These are phyloP conservation scores for Argyrosomus japonicus DNA, from an alignment of 2,113 vertebrate species.

Conservation along the genomic window DNA sequence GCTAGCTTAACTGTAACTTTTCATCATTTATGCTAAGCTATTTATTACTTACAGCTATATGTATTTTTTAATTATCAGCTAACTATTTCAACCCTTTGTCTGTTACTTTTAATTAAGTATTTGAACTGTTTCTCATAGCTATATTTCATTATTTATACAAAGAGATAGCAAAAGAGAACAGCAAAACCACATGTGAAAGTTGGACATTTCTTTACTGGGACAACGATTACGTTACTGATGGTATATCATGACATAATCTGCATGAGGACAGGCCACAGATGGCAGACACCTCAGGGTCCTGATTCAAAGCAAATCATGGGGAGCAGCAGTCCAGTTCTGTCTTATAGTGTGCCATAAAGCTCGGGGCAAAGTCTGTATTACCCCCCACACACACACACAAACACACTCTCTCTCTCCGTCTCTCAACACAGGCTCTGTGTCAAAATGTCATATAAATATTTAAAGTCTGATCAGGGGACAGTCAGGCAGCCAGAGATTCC, in stretches of 20 bases:
- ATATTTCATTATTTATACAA: neutral
- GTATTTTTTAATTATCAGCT: too few relatives aligned
- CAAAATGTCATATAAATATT: constrained; percentile 76
- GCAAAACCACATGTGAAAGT: neutral
- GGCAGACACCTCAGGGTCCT: constrained; percentile 64
- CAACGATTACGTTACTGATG: constrained; percentile 23
- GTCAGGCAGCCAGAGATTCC: constrained; percentile 44
- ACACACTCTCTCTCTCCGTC: constrained; percentile 1
- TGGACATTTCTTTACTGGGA: constrained; percentile 8
- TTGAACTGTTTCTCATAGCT: neutral
- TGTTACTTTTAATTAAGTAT: too few relatives aligned
- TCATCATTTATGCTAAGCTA: neutral
- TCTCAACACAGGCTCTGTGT: constrained; percentile 45
- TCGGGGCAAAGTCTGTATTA: constrained; percentile 34
- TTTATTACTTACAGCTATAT: too few relatives aligned
- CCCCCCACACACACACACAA: neutral
- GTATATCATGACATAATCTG: constrained; percentile 49
- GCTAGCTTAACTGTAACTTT: neutral
- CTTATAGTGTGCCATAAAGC: constrained; percentile 49
- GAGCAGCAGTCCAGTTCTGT: constrained; percentile 54
- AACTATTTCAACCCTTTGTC: neutral
- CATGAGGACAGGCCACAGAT: constrained; percentile 72
- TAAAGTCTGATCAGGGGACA: constrained; percentile 63
- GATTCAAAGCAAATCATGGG: constrained; percentile 45
- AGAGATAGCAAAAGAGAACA: neutral